These are phyloP conservation scores for Theristicus caerulescens DNA, from an alignment of 2,113 vertebrate genomes.

Conservation along the genomic window DNA sequence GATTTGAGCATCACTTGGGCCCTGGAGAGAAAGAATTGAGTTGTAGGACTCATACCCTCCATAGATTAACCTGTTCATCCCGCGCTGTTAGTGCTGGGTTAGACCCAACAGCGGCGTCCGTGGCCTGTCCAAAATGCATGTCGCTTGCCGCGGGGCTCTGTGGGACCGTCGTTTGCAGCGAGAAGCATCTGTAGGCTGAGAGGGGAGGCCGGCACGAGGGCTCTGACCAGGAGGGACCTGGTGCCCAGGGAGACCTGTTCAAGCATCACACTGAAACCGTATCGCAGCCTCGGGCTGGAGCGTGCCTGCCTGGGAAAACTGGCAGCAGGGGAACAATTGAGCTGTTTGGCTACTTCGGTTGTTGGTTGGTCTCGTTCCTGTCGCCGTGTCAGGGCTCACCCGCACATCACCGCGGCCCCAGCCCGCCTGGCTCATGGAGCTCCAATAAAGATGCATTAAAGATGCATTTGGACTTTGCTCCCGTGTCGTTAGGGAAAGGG, in stretches of 20 bases:
- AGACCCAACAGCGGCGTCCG: accelerated
- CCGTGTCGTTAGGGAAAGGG: not conserved
- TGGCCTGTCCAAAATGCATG: not conserved
- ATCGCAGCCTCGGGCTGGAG: not conserved
- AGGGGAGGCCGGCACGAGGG: not conserved
- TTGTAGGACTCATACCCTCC: accelerated
- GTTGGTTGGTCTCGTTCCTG: not conserved
- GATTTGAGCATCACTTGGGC: not conserved
- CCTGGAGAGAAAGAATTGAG: not conserved
- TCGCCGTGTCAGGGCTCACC: not conserved
- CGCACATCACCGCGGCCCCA: not conserved
- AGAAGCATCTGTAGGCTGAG: not conserved
- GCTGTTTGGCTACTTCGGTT: not conserved
- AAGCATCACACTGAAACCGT: accelerated
- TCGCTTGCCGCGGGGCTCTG: accelerated
- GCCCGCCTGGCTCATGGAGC: not conserved
- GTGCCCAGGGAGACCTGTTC: not conserved
- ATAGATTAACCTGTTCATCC: not conserved
- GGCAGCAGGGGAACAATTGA: not conserved
- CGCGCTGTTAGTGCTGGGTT: not conserved
- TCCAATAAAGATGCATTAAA: not conserved
- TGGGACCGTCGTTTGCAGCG: not conserved
- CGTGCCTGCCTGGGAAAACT: not conserved
- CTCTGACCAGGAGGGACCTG: not conserved
- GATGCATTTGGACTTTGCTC: slow-evolving; percentile 16